Evolutionary conservation across 2,888 invertebrate genomes (phyloP), one percentile per base, ranked within the genome.

Genomic region (Cheilosia urbana): DNA sequence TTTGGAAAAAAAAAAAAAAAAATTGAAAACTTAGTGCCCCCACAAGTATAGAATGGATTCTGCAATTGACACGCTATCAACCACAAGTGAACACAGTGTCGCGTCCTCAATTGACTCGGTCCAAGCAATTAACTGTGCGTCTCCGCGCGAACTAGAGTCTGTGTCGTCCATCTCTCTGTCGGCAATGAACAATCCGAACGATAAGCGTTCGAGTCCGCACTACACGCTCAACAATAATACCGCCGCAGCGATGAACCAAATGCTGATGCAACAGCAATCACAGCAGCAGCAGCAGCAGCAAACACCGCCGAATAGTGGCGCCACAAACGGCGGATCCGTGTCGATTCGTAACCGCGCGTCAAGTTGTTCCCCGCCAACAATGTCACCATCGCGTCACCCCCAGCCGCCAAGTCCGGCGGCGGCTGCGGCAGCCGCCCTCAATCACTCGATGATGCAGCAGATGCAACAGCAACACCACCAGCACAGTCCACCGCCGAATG

Each of bases 401-500:
- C 91, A 89, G 81, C 93, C 91, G 80, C 92, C 91, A 34, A 92
- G 92, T 88, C 92, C 92, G 47, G 91, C 92, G 88, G 89, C 85
- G 87, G 89, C 88, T 27, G 88, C 85, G 17, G 87, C 89, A 58
- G 90, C 92, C 87, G 92, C 90, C 69, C 89, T 91, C 34, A 92
- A 92, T 88, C 92, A 92, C 88, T 90, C 91, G 27, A 92, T 92
- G 92, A 92, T 92, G 91, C 91, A 90, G 57, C 92, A 92, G 88
- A 92, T 94, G 92, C 89, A 89, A 21, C 90, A 90, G 79, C 90
- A 90, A 69, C 91, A 91, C 60, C 95, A 95, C 88, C 94, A 94
- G 87, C 91, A 95, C 55, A 95, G 95, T 89, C 95, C 95, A 87
- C 95, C 95, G 87, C 95, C 95, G 75, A 91, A 91, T 87, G 87